Evolutionary conservation across 2,113 vertebrate genomes (phyloP).

Genomic region (Microtus montanus): DNA sequence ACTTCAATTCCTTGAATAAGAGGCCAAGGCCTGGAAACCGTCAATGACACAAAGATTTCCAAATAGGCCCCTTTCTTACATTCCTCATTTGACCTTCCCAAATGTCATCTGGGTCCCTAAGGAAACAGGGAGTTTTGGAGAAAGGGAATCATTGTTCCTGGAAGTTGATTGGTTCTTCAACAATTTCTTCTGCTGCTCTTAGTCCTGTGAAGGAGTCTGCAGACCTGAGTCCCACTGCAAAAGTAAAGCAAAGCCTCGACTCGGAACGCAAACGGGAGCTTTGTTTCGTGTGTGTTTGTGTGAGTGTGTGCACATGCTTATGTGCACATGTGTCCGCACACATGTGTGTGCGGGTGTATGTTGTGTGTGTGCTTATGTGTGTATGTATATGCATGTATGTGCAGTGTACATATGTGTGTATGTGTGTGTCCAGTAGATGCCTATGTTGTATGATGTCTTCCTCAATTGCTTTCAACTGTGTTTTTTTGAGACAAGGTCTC

Average conservation of each 20-base stretch:
- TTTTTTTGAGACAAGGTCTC: neutral
- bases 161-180: neutral
- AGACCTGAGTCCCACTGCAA: neutral
- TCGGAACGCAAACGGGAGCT: neutral
- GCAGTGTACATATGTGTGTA: neutral
- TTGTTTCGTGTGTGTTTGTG: neutral
- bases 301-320: too few relatives aligned
- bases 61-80: neutral
- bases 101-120: neutral
- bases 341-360: neutral
- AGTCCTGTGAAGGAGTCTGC: neutral
- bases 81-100: conserved; percentile 22
- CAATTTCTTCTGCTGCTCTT: neutral
- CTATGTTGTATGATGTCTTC: neutral
- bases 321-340: too few relatives aligned
- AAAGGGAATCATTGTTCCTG: neutral
- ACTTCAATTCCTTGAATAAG: neutral
- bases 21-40: neutral
- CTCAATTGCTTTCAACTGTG: neutral
- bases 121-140: neutral
- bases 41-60: neutral
- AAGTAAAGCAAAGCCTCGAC: neutral
- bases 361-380: neutral
- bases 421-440: too few relatives aligned
- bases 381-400: neutral